A percentile compares a stretch with the other conserved stretches of the same genome.
phyloP scores from a whole-genome alignment of 53 echinoderm and acorn worm species.

The Echinarachnius parma region DNA sequence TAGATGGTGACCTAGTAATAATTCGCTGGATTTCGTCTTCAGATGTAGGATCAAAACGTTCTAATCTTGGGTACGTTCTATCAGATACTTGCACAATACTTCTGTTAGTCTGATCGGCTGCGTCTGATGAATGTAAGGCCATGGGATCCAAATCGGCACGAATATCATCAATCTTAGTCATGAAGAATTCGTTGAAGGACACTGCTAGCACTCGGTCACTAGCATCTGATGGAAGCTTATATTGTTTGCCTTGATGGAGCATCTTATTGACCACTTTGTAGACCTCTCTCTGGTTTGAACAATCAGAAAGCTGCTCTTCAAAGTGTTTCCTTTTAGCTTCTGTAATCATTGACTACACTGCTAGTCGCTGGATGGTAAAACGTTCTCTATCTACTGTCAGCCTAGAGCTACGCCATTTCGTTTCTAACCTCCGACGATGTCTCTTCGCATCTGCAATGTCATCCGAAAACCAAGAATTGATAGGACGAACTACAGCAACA shows the following conservation, averaged over 20 bases:
- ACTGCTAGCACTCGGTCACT: neutral
- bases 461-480: slow-evolving; percentile 10
- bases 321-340: neutral
- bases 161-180: neutral
- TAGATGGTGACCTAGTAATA: neutral
- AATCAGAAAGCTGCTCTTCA: too few relatives aligned
- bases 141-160: too few relatives aligned
- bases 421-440: slow-evolving; percentile 27
- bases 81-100: neutral
- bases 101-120: neutral
- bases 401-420: neutral
- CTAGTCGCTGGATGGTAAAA: neutral
- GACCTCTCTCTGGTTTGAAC: neutral
- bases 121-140: too few relatives aligned
- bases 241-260: neutral
- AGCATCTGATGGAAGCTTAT: neutral
- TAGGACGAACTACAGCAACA: neutral
- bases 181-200: neutral
- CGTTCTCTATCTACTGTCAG: slow-evolving; percentile 4
- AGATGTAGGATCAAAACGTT: too few relatives aligned
- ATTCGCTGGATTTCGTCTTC: too few relatives aligned
- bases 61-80: too few relatives aligned
- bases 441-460: too few relatives aligned
- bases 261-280: neutral
- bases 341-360: slow-evolving; percentile 1